Base-by-base conservation (phyloP, 2,797 vertebrate species). In the Myripristis jacobus region DNA sequence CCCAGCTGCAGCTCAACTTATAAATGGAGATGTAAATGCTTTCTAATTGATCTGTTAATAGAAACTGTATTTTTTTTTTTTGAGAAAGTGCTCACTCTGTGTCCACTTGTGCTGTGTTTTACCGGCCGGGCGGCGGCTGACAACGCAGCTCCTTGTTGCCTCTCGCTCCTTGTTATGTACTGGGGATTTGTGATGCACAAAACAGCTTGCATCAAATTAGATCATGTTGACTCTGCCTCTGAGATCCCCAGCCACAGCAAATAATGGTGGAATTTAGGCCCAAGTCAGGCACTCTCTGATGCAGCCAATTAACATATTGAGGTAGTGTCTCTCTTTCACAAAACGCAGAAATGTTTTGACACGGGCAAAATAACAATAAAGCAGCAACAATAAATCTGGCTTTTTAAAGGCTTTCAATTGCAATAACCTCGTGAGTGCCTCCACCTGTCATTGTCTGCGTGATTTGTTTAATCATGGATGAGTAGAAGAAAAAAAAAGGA, bases 231-330 rank as follows among this genome's bases (percentile, higher is more conserved):
- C 77, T 81, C 70, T 43, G 0, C 47, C 55, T 41, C 15, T 9
- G 29, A 44, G 63, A 7, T 75, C 60, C 64, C 8, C 41, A 51
- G 67, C 58, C 31, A 43, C 3, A 0, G 51, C 25, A 74, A 73
- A 72, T 80, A 76, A 88, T 68, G 8, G 19, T 46, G 50, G 52
- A 68, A 76, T 81, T 77, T 2, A 41, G 38, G 67, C 66, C 18
- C 81, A 50, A 66, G 77, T 83, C 86, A 84, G 62, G 61, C 75
- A 13, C 41, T 58, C 38, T 25, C 43, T 25, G 24, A 57, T 77
- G 19, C 43, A 5, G 50, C 46, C 36, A 81, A 75, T 78, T 81
- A 83, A 57, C 29, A 19, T n/a, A 0, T 6, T 27, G 41, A 76
- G 74, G 29, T 43, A 2, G n/a, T 10, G 19, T 58, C 38, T 4